Conservation (phyloP, 2,113 vertebrate species). For the Dicaeum eximium region DNA sequence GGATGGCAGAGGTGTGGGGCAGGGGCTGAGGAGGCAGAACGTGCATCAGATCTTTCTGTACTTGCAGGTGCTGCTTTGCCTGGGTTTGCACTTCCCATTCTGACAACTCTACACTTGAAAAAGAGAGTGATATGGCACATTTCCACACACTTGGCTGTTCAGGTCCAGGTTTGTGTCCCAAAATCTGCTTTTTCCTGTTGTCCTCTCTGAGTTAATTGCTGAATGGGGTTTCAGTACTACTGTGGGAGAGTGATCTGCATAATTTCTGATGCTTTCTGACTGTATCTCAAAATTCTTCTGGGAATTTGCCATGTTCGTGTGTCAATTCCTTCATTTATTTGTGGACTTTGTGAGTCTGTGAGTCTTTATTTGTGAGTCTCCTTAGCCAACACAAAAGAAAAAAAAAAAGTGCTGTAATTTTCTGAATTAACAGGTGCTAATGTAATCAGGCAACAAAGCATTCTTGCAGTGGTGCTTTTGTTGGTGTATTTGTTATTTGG, state of each 20-base stretch:
- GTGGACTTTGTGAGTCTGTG: not conserved
- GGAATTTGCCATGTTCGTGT: not conserved
- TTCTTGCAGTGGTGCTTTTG: not conserved
- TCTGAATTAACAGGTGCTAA: not conserved
- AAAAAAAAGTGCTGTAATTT: not conserved
- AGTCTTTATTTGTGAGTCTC: not conserved
- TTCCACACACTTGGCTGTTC: not conserved
- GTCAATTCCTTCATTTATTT: not conserved
- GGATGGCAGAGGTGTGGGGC: rapidly evolving
- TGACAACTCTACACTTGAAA: not conserved
- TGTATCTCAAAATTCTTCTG: not conserved
- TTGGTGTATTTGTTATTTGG: not conserved
- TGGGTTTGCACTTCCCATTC: not conserved
- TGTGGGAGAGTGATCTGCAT: not conserved
- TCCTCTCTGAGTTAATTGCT: not conserved
- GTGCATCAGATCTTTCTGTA: rapidly evolving
- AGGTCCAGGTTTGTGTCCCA: not conserved
- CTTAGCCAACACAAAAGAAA: not conserved
- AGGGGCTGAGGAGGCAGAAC: not conserved
- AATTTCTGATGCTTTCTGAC: not conserved
- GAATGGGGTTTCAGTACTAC: not conserved
- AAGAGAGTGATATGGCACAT: not conserved
- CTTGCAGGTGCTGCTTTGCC: not conserved
- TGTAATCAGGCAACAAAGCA: not conserved
- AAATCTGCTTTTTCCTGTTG: not conserved